These are phyloP conservation scores for Jacana jacana DNA, from an alignment of 2,113 vertebrate species.

Conservation along the genomic window DNA sequence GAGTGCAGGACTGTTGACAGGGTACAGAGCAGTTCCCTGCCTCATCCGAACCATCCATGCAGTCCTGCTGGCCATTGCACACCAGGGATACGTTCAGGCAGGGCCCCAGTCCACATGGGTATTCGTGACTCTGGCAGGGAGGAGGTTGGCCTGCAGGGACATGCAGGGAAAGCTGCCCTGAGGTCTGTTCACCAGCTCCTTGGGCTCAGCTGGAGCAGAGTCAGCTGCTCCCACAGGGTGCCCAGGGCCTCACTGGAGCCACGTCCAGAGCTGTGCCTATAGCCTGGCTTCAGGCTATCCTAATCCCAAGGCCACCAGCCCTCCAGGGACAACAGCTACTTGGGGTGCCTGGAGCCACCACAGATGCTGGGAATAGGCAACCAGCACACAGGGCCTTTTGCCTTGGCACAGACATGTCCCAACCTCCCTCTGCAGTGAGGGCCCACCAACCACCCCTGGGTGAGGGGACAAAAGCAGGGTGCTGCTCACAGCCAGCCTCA, in stretches of 20 bases:
- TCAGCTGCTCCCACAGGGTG: not conserved
- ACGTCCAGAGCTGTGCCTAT: not conserved
- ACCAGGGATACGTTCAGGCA: conserved; percentile 79
- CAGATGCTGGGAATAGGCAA: not conserved
- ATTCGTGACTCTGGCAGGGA: conserved; percentile 76
- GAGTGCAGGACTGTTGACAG: conserved; percentile 69
- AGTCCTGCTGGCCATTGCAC: conserved; percentile 81
- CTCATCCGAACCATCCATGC: conserved; percentile 84
- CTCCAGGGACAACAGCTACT: not conserved
- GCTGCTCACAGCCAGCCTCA: conserved; percentile 81
- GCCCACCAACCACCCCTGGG: not conserved
- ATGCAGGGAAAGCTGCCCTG: not conserved
- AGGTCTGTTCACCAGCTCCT: not conserved
- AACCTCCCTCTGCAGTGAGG: not conserved
- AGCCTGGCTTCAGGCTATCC: not conserved
- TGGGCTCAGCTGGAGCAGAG: not conserved
- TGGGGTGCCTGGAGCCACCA: not conserved
- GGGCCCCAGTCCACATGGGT: conserved; percentile 72
- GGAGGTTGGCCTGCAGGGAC: conserved; percentile 66
- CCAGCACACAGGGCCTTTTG: not conserved
- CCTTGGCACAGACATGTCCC: not conserved
- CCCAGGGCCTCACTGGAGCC: not conserved
- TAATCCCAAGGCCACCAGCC: not conserved
- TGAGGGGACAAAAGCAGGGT: not conserved
- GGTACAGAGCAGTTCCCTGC: conserved; percentile 73